Base-by-base conservation (phyloP, 2,797 vertebrate species). In the Cygnus olor region DNA sequence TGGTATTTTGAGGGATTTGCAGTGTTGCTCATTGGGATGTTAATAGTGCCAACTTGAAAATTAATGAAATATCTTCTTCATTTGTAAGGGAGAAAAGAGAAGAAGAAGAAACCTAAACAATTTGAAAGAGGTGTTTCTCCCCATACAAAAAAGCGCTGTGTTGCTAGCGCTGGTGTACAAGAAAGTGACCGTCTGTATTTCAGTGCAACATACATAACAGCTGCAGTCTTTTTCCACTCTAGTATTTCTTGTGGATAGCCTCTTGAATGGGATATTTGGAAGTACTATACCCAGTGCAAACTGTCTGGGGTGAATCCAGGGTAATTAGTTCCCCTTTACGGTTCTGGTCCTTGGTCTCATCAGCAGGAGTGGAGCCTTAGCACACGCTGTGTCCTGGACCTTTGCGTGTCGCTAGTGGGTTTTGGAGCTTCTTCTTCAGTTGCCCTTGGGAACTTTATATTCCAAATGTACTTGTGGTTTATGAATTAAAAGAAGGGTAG, bases 321-420 rank as follows among this genome's bases (percentile, higher is more conserved):
- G 12, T 25, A 57, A 44, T 74, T 25, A 32, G 13, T 76, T 94
- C 54, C n/a, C 73, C 49, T 28, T 68, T 36, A 15, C 21, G 32
- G 44, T 53, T 57, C 34, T 61, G 28, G 32, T 65, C 57, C 30
- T 74, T 83, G 79, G 51, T 57, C 34, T 68, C 44, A 13, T 15
- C 20, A 47, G 44, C 72, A 45, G 54, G n/a, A 87, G 81, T 2
- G 8, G 40, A 71, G 34, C 56, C 19, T 6, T 14, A 54, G 84
- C 71, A 25, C 25, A 2, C 0, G 0, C 42, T 19, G 28, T 54
- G 57, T 65, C 25, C 60, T 63, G 56, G 49, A 14, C 42, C 60
- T 64, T 15, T 78, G 49, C 12, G 1, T 4, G 49, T 21, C 22
- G 7, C 10, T 36, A 28, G 21, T 6, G 10, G 21, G n/a, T 2